Evolutionary conservation across 2,888 invertebrate genomes (phyloP), one percentile per base, ranked within the genome.

Genomic region (Parnassius orleans): DNA sequence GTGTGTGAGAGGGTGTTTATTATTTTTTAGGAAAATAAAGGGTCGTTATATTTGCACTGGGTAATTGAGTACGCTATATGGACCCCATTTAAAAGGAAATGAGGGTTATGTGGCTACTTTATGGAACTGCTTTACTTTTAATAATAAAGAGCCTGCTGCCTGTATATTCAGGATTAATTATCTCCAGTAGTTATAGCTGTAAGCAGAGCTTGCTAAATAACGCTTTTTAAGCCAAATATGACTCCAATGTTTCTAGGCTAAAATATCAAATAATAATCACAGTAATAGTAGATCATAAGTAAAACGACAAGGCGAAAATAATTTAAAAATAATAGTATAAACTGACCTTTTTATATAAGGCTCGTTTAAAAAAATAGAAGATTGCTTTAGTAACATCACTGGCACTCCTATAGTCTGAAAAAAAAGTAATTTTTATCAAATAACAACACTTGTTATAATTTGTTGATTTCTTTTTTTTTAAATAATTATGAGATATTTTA

Each of bases 1-100:
- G 70, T 78, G 74, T 79, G 68, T 66, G 60, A 42, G 50, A 68
- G 75, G 71, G 73, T 69, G 54, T 68, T 68, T 72, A 66, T 69
- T 69, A 66, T 72, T 72, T 72, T 71, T 70, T 65, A 66, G 66
- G 68, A 65, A 64, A 62, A 60, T 57, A 57, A 65, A 71, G 65
- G 69, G 73, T 67, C 65, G 67, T 65, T 67, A 68, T 70, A 70
- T 69, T 71, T 69, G 66, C 58, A 50, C 60, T 59, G 68, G 68
- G 71, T 68, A 71, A 69, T 73, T 68, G 72, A 61, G 68, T 69
- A 67, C 66, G 69, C 62, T 61, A 65, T 68, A 57, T 65, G 61
- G 65, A 63, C 63, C 63, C 60, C 54, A 59, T 64, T 55, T 60
- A 51, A 63, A 63, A 63, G 47, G 41, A 55, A 56, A 57, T 51